A percentile compares a stretch with the other conserved stretches of the same genome.
Evolutionary conservation across 1,140 invertebrate species (phyloP).

Genomic region (Phenacoccus solenopsis): DNA sequence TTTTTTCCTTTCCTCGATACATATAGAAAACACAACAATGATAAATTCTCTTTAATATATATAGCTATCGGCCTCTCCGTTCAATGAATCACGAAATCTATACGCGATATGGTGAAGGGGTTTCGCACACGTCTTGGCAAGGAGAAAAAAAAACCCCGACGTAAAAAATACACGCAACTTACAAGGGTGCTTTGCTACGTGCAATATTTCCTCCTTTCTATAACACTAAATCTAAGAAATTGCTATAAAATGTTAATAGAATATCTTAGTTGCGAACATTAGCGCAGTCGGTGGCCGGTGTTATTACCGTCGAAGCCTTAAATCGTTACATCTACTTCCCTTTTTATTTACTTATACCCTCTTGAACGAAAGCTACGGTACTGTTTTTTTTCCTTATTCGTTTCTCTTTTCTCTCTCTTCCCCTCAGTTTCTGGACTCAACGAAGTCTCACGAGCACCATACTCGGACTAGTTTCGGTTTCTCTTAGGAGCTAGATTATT

Average conservation of each 20-base stretch:
- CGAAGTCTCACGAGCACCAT: too few species aligned
- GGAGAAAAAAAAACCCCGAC: too few species aligned
- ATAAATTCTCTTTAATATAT: not conserved
- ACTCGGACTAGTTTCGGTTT: too few species aligned
- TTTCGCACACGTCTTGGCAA: too few species aligned
- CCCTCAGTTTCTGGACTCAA: too few species aligned
- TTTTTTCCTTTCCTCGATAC: too few species aligned
- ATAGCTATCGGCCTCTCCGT: not conserved
- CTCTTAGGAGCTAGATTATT: too few species aligned
- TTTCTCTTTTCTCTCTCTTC: not conserved
- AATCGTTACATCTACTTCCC: slow-evolving; percentile 1
- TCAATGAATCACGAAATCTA: not conserved
- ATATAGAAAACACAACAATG: not conserved
- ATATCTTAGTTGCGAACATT: slow-evolving; percentile 2
- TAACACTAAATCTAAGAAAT: not conserved
- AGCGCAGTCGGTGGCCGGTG: not conserved
- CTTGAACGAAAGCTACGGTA: too few species aligned
- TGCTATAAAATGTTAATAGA: slow-evolving; percentile 3
- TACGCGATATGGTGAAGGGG: not conserved
- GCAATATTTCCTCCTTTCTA: not conserved
- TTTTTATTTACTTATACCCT: not conserved
- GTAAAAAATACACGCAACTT: not conserved
- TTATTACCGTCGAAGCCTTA: not conserved
- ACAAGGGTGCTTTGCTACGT: not conserved
- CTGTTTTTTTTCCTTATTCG: too few species aligned